Evolutionary conservation across 2,797 vertebrate species (phyloP).

Genomic region (Pyrocephalus nanus): DNA sequence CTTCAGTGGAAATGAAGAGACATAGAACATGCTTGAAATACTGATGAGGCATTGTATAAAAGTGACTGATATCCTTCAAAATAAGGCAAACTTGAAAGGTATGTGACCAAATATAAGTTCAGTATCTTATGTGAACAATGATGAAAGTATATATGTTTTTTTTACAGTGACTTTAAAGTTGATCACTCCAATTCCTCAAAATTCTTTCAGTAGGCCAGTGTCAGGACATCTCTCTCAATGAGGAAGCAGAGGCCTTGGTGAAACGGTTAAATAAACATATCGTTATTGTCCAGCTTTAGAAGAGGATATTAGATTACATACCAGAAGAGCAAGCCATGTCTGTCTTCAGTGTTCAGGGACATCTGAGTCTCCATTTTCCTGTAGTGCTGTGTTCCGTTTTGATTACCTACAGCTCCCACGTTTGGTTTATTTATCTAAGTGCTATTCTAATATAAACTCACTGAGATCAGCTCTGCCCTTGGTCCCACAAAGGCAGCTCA

Average conservation of each 20-base stretch:
- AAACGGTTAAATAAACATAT: conserved; percentile 75
- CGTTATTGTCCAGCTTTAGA: conserved; percentile 71
- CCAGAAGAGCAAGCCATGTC: conserved; percentile 47
- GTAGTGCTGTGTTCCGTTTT: conserved; percentile 49
- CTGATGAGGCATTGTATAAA: fast-evolving
- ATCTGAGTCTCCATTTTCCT: conserved; percentile 60
- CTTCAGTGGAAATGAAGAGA: not conserved
- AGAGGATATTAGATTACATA: conserved; percentile 78
- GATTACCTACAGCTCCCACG: conserved; percentile 54
- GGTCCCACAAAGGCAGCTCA: not conserved
- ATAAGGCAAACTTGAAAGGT: not conserved
- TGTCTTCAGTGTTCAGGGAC: conserved; percentile 60
- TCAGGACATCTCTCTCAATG: conserved; percentile 19
- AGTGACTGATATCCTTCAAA: not conserved
- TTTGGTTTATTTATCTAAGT: conserved; percentile 68
- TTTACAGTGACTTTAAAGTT: conserved; percentile 26
- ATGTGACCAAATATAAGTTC: not conserved
- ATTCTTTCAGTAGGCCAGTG: conserved; percentile 65
- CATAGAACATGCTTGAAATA: not conserved
- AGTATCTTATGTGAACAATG: not conserved
- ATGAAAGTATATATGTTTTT: conserved; percentile 27
- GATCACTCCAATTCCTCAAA: conserved; percentile 15
- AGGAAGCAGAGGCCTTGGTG: conserved; percentile 56
- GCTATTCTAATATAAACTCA: conserved; percentile 67
- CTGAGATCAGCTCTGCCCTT: conserved; percentile 4